Conservation (phyloP, 1,140 invertebrate genomes). For the Akabosia matsudoensis region DNA sequence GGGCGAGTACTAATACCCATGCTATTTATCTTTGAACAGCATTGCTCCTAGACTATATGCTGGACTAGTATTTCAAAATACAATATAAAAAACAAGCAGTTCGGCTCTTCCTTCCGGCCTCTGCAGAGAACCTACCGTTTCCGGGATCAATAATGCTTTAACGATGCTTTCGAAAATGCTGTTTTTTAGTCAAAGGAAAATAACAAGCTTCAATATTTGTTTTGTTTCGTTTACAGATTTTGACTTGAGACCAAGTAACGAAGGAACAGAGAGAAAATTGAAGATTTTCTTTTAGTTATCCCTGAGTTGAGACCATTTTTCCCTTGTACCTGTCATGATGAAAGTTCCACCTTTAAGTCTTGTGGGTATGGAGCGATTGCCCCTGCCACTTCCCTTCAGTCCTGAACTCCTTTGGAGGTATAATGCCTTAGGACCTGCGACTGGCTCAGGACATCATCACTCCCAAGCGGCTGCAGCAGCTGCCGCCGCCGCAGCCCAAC, state of each 20-base stretch:
- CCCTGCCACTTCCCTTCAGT: conserved; percentile 66
- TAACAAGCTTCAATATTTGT: too few species aligned
- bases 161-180: conserved; percentile 11
- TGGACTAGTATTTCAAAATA: too few species aligned
- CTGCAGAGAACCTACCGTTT: conserved; percentile 18
- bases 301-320: too few species aligned
- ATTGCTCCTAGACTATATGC: too few species aligned
- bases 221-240: too few species aligned
- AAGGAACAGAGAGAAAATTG: too few species aligned
- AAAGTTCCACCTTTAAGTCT: conserved; percentile 53
- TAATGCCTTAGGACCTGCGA: conserved; percentile 64
- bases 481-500: conserved; percentile 55
- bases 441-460: conserved; percentile 40
- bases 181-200: too few species aligned
- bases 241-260: too few species aligned
- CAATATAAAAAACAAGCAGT: too few species aligned
- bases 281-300: too few species aligned
- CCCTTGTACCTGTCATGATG: conserved; percentile 50
- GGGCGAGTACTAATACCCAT: too few species aligned
- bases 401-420: conserved; percentile 81
- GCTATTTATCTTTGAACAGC: too few species aligned
- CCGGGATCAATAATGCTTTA: conserved; percentile 24
- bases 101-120: conserved; percentile 17
- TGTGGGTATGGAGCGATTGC: conserved; percentile 59
- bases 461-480: conserved; percentile 51